Evolutionary conservation across 2,888 invertebrate species (phyloP).

Genomic region (Drosophila niveifrons): DNA sequence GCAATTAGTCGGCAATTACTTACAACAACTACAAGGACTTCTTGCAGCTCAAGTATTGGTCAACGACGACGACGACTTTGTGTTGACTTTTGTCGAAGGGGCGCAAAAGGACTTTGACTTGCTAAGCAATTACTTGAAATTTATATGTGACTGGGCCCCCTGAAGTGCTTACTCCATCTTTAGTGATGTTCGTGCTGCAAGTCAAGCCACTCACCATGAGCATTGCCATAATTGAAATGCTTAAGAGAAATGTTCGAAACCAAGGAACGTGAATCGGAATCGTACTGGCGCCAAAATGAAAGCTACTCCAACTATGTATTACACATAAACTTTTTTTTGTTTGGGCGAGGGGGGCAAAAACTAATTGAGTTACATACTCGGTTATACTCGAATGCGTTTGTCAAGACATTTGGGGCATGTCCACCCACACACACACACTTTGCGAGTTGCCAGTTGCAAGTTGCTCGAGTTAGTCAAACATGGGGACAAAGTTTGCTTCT

Average conservation of each 20-base stretch:
- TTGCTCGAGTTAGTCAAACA: constrained; percentile 28
- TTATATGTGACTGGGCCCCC: constrained; percentile 69
- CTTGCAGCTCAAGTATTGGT: constrained; percentile 28
- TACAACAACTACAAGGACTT: constrained; percentile 68
- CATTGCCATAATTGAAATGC: constrained; percentile 73
- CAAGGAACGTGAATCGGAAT: constrained; percentile 38
- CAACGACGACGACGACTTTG: constrained; percentile 34
- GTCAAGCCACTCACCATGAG: constrained; percentile 38
- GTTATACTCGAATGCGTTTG: constrained; percentile 39
- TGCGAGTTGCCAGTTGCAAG: constrained; percentile 6
- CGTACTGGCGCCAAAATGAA: constrained; percentile 46
- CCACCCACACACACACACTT: constrained; percentile 9
- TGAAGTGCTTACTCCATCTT: constrained; percentile 52
- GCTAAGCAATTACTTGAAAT: constrained; percentile 75
- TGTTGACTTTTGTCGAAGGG: constrained; percentile 54
- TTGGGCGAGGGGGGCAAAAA: constrained; percentile 64
- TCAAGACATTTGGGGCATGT: constrained; percentile 2
- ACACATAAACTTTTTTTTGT: constrained; percentile 62
- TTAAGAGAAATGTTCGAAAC: constrained; percentile 52
- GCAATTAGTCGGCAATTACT: constrained; percentile 78
- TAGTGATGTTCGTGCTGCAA: constrained; percentile 9
- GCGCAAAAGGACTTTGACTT: constrained; percentile 48
- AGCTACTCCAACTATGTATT: constrained; percentile 64
- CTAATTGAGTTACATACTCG: constrained; percentile 78
- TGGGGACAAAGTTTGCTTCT: constrained; percentile 65